A percentile compares a stretch with the other conserved stretches of the same genome.
Conservation (phyloP, 2,797 vertebrate genomes). For the Sebastes kiyomatsui region DNA sequence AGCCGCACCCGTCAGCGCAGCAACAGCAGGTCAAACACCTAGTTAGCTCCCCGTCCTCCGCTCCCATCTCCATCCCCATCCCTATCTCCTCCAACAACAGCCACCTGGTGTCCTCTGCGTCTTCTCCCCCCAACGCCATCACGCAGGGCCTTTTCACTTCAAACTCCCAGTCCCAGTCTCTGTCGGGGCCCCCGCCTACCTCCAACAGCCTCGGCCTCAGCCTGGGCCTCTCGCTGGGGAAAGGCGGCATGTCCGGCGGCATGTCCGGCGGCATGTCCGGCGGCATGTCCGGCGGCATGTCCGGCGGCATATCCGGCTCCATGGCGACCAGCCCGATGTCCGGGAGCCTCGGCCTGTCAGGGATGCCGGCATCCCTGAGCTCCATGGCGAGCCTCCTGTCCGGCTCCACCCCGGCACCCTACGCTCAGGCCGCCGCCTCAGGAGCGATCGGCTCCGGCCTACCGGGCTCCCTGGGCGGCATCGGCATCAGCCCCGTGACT, state of each 20-base stretch:
- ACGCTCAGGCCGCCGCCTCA: slow-evolving; percentile 86
- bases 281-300: neutral
- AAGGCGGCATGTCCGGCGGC: slow-evolving; percentile 41
- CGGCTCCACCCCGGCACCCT: slow-evolving; percentile 84
- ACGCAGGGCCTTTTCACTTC: slow-evolving; percentile 65
- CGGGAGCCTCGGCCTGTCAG: slow-evolving; percentile 71
- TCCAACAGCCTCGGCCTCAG: slow-evolving; percentile 77
- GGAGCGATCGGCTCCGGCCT: slow-evolving; percentile 60
- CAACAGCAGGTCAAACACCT: slow-evolving; percentile 75
- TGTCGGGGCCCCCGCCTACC: slow-evolving; percentile 39
- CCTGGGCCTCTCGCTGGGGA: slow-evolving; percentile 72
- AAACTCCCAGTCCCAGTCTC: slow-evolving; percentile 55
- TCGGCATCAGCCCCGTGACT: slow-evolving; percentile 53
- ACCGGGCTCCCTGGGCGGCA: slow-evolving; percentile 62
- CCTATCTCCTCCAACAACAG: slow-evolving; percentile 54
- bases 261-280: neutral
- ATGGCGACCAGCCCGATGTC: slow-evolving; percentile 67
- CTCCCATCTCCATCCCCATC: slow-evolving; percentile 41
- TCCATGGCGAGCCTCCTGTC: slow-evolving; percentile 73
- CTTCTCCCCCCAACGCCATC: slow-evolving; percentile 71
- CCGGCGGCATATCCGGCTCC: slow-evolving; percentile 21
- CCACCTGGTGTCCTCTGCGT: slow-evolving; percentile 53
- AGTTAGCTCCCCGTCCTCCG: slow-evolving; percentile 36
- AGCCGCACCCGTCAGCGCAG: slow-evolving; percentile 46
- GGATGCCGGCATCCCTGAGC: slow-evolving; percentile 80